Percentiles rank a stretch among this genome's conserved stretches.
Conservation (phyloP, 2,888 invertebrate species). For the Acholoe squamosa region DNA sequence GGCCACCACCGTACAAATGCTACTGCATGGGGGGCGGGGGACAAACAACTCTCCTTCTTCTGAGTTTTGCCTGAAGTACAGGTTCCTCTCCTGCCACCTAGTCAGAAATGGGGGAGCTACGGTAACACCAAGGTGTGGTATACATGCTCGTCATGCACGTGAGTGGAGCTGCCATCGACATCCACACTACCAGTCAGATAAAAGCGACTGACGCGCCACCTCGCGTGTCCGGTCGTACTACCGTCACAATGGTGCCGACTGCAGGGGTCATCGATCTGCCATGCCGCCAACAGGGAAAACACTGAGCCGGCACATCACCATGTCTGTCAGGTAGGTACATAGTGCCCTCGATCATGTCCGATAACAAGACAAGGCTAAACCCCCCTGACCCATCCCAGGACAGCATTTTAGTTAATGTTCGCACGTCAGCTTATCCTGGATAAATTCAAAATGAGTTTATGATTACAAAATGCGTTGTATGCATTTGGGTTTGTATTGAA, state of each 20-base stretch:
- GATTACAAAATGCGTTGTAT: too few species aligned
- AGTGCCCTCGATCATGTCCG: neutral
- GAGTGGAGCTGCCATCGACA: neutral
- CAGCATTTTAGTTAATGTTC: neutral
- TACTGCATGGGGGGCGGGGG: too few species aligned
- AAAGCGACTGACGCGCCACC: slow-evolving; percentile 43
- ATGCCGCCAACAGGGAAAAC: neutral
- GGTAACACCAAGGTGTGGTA: too few species aligned
- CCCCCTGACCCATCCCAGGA: neutral
- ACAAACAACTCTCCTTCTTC: too few species aligned
- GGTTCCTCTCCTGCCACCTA: too few species aligned
- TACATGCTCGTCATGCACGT: neutral
- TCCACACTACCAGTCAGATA: slow-evolving; percentile 4
- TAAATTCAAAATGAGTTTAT: too few species aligned
- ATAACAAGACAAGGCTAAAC: neutral
- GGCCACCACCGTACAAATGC: too few species aligned
- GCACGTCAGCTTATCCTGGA: too few species aligned
- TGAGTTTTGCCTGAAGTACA: too few species aligned
- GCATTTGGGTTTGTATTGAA: too few species aligned
- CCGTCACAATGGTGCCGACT: slow-evolving; percentile 37
- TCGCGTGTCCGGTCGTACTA: neutral
- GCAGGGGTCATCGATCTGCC: slow-evolving; percentile 21
- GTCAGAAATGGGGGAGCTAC: too few species aligned
- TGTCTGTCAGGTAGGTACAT: slow-evolving; percentile 30
- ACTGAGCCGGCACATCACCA: slow-evolving; percentile 12